These are phyloP conservation scores for Burhinus oedicnemus DNA, from an alignment of 2,113 vertebrate species.

Conservation along the genomic window DNA sequence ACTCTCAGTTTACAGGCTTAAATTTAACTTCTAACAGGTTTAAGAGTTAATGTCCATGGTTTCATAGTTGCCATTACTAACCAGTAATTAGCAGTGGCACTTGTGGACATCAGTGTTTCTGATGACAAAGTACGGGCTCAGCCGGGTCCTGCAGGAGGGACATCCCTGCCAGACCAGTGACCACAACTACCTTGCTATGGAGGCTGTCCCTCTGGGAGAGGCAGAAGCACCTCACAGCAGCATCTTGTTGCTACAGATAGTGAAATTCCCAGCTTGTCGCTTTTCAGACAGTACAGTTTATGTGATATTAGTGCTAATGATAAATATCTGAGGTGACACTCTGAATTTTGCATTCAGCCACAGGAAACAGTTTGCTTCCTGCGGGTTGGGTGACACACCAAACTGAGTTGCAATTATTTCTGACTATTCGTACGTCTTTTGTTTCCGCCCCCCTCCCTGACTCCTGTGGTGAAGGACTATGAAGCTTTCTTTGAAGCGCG, in stretches of 20 bases:
- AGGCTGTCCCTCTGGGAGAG: background rate
- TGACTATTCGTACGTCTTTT: background rate
- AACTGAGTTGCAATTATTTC: background rate
- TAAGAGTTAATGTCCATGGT: background rate
- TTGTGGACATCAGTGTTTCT: background rate
- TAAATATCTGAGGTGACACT: background rate
- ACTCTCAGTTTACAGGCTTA: background rate
- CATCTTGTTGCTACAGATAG: background rate
- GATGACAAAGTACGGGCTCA: background rate
- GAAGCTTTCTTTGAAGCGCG: constrained; percentile 94
- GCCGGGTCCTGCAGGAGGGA: background rate
- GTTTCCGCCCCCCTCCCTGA: background rate
- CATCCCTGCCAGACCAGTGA: background rate
- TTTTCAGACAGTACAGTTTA: background rate
- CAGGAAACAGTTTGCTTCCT: background rate
- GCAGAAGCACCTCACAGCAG: background rate
- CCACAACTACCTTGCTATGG: background rate
- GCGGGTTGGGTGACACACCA: background rate
- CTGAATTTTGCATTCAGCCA: fast-evolving
- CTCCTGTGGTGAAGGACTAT: constrained; percentile 79
- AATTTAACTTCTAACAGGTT: background rate
- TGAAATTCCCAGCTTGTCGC: background rate
- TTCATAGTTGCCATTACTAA: background rate
- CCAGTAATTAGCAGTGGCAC: background rate
- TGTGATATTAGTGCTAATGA: background rate